phyloP scores from a whole-genome alignment of 1,140 invertebrate genomes.

The Drosophila ercepeae region DNA sequence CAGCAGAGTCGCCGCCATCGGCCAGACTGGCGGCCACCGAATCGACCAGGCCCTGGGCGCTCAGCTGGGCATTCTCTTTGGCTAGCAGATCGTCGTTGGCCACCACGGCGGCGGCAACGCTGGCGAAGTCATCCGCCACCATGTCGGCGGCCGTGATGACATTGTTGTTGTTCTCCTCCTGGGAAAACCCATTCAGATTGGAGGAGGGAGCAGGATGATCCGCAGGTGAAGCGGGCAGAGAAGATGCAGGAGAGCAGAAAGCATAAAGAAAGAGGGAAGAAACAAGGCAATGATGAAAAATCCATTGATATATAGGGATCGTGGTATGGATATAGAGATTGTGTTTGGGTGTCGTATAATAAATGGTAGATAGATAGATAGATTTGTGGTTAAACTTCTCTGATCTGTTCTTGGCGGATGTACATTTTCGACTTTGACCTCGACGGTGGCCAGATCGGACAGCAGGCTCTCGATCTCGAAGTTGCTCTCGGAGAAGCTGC shows the following conservation, averaged over 20 bases:
- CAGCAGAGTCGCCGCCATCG: conserved; percentile 36
- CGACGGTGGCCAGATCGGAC: conserved; percentile 84
- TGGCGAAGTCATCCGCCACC: conserved; percentile 60
- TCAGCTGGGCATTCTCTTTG: conserved; percentile 71
- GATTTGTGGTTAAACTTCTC: conserved; percentile 42
- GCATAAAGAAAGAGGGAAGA: conserved; percentile 11
- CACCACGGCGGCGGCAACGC: conserved; percentile 62
- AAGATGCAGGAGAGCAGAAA: neutral
- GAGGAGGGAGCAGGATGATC: conserved; percentile 12
- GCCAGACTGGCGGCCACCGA: conserved; percentile 63
- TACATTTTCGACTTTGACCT: conserved; percentile 85
- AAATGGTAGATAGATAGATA: neutral
- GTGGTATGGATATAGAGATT: neutral
- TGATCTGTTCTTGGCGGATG: conserved; percentile 62
- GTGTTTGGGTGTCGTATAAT: neutral
- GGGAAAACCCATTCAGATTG: conserved; percentile 52
- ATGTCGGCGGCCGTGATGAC: conserved; percentile 52
- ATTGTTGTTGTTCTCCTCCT: conserved; percentile 80
- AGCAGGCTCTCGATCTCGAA: conserved; percentile 85
- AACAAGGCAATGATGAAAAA: conserved; percentile 49
- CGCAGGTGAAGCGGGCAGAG: neutral
- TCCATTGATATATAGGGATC: conserved; percentile 1
- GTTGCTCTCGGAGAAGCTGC: conserved; percentile 81
- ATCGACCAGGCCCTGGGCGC: conserved; percentile 61
- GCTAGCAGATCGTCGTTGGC: conserved; percentile 65